phyloP scores from a whole-genome alignment of 2,888 invertebrate species.

The Andrena hattorfiana region DNA sequence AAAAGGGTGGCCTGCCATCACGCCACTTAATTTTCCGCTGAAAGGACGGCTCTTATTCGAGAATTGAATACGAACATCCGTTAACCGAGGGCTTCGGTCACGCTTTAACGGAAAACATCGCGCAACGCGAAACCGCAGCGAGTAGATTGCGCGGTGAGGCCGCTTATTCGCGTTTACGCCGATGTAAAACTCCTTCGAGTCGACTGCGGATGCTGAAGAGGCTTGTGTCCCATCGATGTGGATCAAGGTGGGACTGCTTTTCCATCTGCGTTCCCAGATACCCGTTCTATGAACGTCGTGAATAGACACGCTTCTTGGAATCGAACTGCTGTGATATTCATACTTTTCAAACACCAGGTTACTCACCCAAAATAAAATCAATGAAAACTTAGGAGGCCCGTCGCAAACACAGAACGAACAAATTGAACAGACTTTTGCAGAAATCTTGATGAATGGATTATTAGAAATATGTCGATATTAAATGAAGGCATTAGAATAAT shows the following conservation, averaged over 20 bases:
- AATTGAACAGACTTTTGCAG: no score
- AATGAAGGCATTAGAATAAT: no score
- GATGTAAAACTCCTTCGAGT: conserved; percentile 59
- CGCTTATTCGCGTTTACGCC: conserved; percentile 78
- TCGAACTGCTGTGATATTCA: conserved; percentile 6
- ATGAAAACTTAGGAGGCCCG: no score
- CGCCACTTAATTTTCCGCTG: conserved; percentile 57
- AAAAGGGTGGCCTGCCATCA: conserved; percentile 37
- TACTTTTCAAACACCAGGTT: neutral
- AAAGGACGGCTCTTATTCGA: conserved; percentile 41
- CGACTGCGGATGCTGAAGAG: conserved; percentile 45
- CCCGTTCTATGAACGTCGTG: conserved; percentile 23
- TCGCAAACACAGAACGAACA: no score
- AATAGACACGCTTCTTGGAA: conserved; percentile 34
- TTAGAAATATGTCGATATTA: no score
- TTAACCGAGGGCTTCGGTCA: conserved; percentile 58
- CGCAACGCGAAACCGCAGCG: conserved; percentile 75
- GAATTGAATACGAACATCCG: conserved; percentile 65
- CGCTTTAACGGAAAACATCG: conserved; percentile 72
- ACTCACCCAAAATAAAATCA: neutral
- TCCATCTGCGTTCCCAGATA: conserved; percentile 68
- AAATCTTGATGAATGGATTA: no score
- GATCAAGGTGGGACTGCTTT: conserved; percentile 72
- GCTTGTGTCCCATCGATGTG: conserved; percentile 58
- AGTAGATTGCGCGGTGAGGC: conserved; percentile 75